Evolutionary conservation across 2,113 vertebrate genomes (phyloP).

Genomic region (Terrapene triunguis): DNA sequence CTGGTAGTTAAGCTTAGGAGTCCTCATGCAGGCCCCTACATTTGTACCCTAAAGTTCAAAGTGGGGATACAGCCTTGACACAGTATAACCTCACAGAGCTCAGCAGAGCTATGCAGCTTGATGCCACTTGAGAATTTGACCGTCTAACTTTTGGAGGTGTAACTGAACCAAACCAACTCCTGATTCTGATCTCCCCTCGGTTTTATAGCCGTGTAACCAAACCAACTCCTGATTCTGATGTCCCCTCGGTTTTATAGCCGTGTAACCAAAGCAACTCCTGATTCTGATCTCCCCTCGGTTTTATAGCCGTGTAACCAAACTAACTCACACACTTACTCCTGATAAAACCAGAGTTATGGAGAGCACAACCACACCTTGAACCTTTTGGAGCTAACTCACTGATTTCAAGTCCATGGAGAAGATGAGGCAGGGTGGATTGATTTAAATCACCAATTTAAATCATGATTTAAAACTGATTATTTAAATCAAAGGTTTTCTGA

Average conservation of each 20-base stretch:
- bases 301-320: fast-evolving
- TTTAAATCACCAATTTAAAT: neutral
- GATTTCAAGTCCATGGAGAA: fast-evolving
- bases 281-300: fast-evolving
- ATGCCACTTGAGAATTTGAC: neutral
- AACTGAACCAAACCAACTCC: fast-evolving
- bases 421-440: neutral
- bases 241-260: no score
- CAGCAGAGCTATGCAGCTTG: no score
- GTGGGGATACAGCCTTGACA: no score
- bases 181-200: fast-evolving
- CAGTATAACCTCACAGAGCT: neutral
- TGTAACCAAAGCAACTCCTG: fast-evolving
- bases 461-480: no score
- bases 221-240: no score
- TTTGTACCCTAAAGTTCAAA: no score
- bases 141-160: neutral
- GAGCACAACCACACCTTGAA: neutral
- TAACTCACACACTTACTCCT: fast-evolving
- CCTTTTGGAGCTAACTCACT: fast-evolving
- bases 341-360: fast-evolving
- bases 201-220: fast-evolving
- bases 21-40: no score
- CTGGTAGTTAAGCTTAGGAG: no score
- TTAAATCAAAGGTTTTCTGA: no score